phyloP scores from a whole-genome alignment of 2,113 vertebrate genomes.

The Tautogolabrus adspersus region DNA sequence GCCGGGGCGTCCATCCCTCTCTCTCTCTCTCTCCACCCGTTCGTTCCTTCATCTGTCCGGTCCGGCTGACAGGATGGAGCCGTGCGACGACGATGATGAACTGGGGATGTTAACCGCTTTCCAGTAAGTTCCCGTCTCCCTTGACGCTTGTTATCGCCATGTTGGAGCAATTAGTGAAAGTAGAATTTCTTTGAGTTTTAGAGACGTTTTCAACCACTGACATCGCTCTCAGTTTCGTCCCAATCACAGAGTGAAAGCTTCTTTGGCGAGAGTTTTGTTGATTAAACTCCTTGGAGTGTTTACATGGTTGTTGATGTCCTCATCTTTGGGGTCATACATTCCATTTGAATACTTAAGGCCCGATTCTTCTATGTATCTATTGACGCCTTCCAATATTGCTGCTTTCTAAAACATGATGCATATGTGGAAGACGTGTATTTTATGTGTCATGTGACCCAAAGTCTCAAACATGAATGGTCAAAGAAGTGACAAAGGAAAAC shows the following conservation, averaged over 20 bases:
- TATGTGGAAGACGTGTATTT: no score
- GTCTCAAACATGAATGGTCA: no score
- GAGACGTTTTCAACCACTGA: not conserved
- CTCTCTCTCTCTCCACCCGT: slow-evolving; percentile 56
- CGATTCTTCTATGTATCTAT: not conserved
- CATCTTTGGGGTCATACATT: not conserved
- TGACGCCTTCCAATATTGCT: not conserved
- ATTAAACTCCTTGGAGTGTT: slow-evolving; percentile 26
- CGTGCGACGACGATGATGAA: slow-evolving; percentile 78
- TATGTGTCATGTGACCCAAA: no score
- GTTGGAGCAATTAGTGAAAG: no score
- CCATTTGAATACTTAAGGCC: not conserved
- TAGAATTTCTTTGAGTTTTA: slow-evolving; percentile 7
- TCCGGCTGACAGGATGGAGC: slow-evolving; percentile 78
- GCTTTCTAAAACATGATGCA: no score
- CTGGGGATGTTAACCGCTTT: slow-evolving; percentile 84
- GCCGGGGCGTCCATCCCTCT: slow-evolving; percentile 50
- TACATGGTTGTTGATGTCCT: slow-evolving; percentile 12
- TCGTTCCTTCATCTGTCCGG: slow-evolving; percentile 45
- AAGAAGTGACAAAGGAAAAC: no score
- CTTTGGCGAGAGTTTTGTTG: slow-evolving; percentile 15
- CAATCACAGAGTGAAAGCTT: slow-evolving; percentile 4
- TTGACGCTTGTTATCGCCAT: not conserved
- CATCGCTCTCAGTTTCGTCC: not conserved
- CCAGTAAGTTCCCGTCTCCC: slow-evolving; percentile 81